Percentiles rank a stretch among this genome's conserved stretches.
Conservation (phyloP, 2,797 vertebrate species). For the Sphaeramia orbicularis region DNA sequence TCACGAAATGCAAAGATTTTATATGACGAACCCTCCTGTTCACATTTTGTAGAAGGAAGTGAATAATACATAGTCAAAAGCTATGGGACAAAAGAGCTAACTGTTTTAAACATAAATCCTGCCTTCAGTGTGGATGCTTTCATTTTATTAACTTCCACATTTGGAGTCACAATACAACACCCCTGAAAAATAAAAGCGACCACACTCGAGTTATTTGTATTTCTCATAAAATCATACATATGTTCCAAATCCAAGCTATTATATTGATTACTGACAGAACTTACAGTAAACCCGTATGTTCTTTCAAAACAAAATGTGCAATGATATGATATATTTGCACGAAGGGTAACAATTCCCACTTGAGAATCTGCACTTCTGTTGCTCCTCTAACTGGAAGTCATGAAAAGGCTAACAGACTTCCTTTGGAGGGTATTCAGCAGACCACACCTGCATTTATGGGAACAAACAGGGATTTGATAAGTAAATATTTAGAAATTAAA, state of each 20-base stretch:
- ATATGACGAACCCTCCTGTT: constrained; percentile 24
- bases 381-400: constrained; percentile 59
- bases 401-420: constrained; percentile 52
- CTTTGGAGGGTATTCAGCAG: constrained; percentile 40
- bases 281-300: constrained; percentile 29
- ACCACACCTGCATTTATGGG: constrained; percentile 71
- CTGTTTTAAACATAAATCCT: constrained; percentile 21
- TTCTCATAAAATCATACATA: constrained; percentile 45
- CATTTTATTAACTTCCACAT: constrained; percentile 34
- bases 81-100: constrained; percentile 12
- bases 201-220: constrained; percentile 23
- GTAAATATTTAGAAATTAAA: constrained; percentile 71
- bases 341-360: constrained; percentile 30
- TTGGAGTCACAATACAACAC: constrained; percentile 13
- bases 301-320: constrained; percentile 18
- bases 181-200: constrained; percentile 27
- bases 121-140: constrained; percentile 7
- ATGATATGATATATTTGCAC: constrained; percentile 9
- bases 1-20: constrained; percentile 63
- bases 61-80: constrained; percentile 20
- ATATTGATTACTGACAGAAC: constrained; percentile 35
- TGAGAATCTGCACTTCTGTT: constrained; percentile 35
- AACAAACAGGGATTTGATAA: constrained; percentile 58
- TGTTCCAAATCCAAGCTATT: constrained; percentile 34
- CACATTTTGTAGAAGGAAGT: constrained; percentile 24